Conservation (phyloP, 2,888 invertebrate genomes). For the Sycophila texana region DNA sequence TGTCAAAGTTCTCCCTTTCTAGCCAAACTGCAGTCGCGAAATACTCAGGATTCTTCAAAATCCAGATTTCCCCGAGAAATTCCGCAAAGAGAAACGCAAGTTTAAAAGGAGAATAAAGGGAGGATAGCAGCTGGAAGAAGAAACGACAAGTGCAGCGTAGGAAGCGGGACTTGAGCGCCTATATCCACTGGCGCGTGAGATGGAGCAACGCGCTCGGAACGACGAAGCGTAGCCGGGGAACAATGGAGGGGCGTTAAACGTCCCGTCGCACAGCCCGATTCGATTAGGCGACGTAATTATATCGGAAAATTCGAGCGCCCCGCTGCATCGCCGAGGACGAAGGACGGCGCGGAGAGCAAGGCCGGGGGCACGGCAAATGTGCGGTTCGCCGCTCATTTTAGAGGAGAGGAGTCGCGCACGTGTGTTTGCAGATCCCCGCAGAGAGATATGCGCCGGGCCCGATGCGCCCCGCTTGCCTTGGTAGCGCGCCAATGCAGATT, state of each 20-base stretch:
- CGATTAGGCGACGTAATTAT: constrained; percentile 37
- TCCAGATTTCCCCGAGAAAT: no score
- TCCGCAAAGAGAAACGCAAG: no score
- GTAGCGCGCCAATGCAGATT: constrained; percentile 42
- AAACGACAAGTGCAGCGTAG: no score
- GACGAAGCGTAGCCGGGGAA: no score
- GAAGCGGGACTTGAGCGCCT: no score
- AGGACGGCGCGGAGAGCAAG: background rate
- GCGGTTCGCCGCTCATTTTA: constrained; percentile 35
- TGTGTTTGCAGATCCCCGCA: constrained; percentile 34
- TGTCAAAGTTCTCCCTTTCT: no score
- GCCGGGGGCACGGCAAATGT: constrained; percentile 10
- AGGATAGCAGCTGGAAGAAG: no score
- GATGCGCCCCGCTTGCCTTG: constrained; percentile 16
- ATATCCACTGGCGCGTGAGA: no score
- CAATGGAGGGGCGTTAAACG: background rate
- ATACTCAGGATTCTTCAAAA: no score
- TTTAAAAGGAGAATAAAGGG: no score
- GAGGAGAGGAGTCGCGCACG: background rate
- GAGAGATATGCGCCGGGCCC: background rate
- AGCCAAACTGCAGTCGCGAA: no score
- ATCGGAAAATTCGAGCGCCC: constrained; percentile 24
- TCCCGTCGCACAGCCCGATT: constrained; percentile 1
- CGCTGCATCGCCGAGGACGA: background rate
- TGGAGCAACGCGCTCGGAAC: no score